phyloP scores from a whole-genome alignment of 2,888 invertebrate genomes.

The Tubiluchus corallicola region DNA sequence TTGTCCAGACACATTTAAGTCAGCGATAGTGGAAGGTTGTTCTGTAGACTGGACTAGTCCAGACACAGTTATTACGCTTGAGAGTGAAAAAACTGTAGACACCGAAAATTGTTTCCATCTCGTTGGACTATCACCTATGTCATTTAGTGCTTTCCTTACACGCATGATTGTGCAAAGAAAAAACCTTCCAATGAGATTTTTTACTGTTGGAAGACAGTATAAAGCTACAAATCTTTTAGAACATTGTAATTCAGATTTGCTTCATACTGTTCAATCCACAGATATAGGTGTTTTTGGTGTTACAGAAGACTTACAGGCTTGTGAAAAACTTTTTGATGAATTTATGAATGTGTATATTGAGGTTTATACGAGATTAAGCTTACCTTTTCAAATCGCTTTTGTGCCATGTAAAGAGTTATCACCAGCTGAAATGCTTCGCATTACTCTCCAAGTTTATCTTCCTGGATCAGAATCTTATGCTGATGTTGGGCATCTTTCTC shows the following conservation, averaged over 20 bases:
- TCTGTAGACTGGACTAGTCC: conserved; percentile 40
- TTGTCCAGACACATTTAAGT: conserved; percentile 57
- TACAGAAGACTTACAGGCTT: conserved; percentile 33
- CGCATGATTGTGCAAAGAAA: conserved; percentile 41
- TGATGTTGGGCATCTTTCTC: conserved; percentile 51
- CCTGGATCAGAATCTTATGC: conserved; percentile 41
- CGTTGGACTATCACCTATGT: conserved; percentile 51
- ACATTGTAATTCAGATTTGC: conserved; percentile 16
- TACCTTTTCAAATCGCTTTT: conserved; percentile 45
- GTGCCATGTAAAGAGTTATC: conserved; percentile 41
- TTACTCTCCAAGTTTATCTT: conserved; percentile 56
- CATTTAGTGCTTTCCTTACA: conserved; percentile 50
- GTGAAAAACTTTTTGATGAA: conserved; percentile 37
- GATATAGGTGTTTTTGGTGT: conserved; percentile 44
- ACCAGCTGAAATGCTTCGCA: conserved; percentile 44
- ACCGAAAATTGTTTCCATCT: conserved; percentile 42
- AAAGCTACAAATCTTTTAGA: conserved; percentile 30
- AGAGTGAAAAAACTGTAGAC: conserved; percentile 37
- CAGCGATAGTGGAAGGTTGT: conserved; percentile 52
- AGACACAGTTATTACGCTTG: conserved; percentile 39
- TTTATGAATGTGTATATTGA: conserved; percentile 35
- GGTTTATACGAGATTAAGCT: conserved; percentile 44
- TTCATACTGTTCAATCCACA: conserved; percentile 38
- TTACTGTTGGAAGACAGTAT: conserved; percentile 51
- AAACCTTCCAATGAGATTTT: conserved; percentile 46